Conservation (phyloP, 2,113 vertebrate genomes). For the Antechinus flavipes region DNA sequence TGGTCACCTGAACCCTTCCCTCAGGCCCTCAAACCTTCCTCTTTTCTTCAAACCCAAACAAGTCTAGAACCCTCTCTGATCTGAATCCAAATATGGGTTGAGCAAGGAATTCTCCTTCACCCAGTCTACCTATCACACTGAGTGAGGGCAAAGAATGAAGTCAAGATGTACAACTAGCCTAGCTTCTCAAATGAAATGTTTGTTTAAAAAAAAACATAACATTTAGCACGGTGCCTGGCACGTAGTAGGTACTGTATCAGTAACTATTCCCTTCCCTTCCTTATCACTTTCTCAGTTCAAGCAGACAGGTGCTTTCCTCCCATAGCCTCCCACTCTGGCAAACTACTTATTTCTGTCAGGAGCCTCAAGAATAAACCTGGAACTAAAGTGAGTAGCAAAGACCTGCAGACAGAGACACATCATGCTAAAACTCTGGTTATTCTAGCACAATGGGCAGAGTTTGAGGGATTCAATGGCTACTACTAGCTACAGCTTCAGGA, state of each 20-base stretch:
- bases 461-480: not conserved
- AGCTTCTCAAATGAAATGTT: not conserved
- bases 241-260: slow-evolving; percentile 1
- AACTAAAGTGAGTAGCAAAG: not conserved
- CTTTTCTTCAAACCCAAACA: not conserved
- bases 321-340: not conserved
- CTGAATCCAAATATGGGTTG: not conserved
- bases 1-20: not conserved
- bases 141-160: not conserved
- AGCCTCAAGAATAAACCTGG: not conserved
- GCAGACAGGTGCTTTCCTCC: not conserved
- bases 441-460: not conserved
- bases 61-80: not conserved
- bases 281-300: not conserved
- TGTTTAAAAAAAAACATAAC: not conserved
- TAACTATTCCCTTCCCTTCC: not conserved
- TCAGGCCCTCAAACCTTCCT: not conserved
- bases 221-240: not conserved
- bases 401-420: not conserved
- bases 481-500: not conserved
- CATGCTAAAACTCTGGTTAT: not conserved
- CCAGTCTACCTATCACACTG: not conserved
- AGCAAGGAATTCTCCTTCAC: not conserved
- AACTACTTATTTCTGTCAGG: not conserved
- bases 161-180: not conserved